phyloP scores from a whole-genome alignment of 2,113 vertebrate genomes.

The Rhinolophus sinicus region DNA sequence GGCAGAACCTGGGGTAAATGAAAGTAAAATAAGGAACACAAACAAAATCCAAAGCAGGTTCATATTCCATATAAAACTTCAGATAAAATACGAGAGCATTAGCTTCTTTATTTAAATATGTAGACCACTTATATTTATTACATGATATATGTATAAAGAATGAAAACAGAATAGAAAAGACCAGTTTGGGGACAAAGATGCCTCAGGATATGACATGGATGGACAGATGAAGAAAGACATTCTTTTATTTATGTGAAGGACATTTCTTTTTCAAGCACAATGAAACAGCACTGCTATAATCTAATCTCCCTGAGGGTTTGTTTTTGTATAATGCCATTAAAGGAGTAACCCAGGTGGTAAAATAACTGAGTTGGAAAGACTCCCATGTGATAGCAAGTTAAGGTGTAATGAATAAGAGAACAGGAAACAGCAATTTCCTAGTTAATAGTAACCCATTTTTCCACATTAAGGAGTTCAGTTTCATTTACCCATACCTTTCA shows the following conservation, averaged over 20 bases:
- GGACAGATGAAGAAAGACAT: background rate
- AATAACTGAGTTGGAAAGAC: constrained; percentile 25
- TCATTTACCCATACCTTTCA: background rate
- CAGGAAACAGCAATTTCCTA: background rate
- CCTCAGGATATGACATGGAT: background rate
- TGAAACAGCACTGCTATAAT: background rate
- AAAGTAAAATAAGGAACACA: constrained; percentile 41
- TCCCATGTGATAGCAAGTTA: constrained; percentile 6
- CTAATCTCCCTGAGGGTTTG: background rate
- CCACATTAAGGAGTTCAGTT: background rate
- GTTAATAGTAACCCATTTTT: background rate
- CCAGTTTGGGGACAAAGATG: background rate
- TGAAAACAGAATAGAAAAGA: background rate
- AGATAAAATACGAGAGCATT: background rate
- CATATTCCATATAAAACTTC: background rate
- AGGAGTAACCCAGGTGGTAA: constrained; percentile 27
- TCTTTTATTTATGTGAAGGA: background rate
- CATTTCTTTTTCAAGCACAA: constrained; percentile 4
- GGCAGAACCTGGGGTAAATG: constrained; percentile 92
- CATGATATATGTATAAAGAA: background rate
- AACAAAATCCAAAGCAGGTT: constrained; percentile 3
- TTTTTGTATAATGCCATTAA: background rate
- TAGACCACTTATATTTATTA: background rate
- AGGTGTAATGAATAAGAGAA: constrained; percentile 34
- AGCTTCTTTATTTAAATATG: constrained; percentile 13